Evolutionary conservation across 2,113 vertebrate genomes (phyloP).

Genomic region (Suncus etruscus): DNA sequence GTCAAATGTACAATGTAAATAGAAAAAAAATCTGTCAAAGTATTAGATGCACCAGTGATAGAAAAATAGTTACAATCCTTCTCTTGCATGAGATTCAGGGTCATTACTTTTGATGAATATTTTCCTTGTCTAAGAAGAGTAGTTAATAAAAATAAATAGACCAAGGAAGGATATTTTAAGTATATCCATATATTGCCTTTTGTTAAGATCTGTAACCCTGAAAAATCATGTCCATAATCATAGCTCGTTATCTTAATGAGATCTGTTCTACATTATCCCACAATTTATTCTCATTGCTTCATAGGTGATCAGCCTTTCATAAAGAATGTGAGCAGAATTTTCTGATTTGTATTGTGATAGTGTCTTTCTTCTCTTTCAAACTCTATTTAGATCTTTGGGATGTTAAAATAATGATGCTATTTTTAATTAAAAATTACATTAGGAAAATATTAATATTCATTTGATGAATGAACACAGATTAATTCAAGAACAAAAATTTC

Average conservation of each 20-base stretch:
- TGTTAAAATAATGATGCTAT: conserved; percentile 86
- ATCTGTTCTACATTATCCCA: conserved; percentile 89
- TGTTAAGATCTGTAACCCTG: conserved; percentile 88
- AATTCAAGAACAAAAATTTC: conserved; percentile 83
- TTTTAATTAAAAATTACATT: conserved; percentile 90
- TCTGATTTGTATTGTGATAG: conserved; percentile 86
- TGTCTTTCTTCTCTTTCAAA: conserved; percentile 84
- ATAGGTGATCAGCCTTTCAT: conserved; percentile 87
- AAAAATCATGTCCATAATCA: conserved; percentile 87
- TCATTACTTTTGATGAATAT: conserved; percentile 78
- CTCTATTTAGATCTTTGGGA: conserved; percentile 88
- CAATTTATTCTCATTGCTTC: conserved; percentile 89
- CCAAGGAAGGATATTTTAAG: conserved; percentile 73
- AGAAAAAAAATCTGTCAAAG: not conserved
- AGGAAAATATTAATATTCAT: conserved; percentile 83
- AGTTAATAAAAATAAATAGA: conserved; percentile 75
- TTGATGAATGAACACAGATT: conserved; percentile 85
- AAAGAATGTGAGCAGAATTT: conserved; percentile 86
- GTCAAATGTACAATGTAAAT: conserved; percentile 36
- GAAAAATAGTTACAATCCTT: conserved; percentile 59
- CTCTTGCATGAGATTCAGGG: conserved; percentile 25
- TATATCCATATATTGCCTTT: conserved; percentile 84
- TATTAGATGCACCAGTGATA: conserved; percentile 62
- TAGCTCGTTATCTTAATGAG: conserved; percentile 92
- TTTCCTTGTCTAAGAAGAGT: conserved; percentile 69